Conservation (phyloP, 64 coral and sea anemone species). For the Dendrophyllia cribrosa region DNA sequence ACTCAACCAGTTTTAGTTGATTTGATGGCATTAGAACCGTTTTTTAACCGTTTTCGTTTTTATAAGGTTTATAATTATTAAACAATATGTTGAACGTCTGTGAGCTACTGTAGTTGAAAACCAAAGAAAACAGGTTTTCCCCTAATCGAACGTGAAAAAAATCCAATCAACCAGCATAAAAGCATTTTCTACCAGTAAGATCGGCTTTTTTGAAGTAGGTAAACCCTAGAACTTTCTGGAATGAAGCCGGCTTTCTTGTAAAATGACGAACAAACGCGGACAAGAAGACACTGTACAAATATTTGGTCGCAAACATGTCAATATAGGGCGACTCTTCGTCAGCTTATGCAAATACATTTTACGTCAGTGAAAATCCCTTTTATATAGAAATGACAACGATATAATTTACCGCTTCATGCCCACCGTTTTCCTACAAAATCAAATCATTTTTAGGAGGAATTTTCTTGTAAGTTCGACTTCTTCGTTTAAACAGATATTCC, state of each 20-base stretch:
- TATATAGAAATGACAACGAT: background rate
- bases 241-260: background rate
- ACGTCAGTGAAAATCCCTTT: background rate
- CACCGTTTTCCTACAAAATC: no score
- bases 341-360: conserved; percentile 8
- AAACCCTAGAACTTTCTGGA: background rate
- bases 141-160: no score
- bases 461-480: no score
- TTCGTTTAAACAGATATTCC: no score
- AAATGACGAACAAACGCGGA: background rate
- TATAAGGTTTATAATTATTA: no score
- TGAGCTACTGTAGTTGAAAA: no score
- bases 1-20: no score
- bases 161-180: background rate
- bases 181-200: background rate
- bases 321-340: background rate
- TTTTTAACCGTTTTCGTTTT: no score
- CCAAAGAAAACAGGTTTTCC: no score
- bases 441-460: no score
- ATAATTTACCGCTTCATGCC: background rate
- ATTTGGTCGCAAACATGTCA: background rate
- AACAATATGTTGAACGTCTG: no score
- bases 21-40: no score
- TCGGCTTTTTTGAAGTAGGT: background rate
- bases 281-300: background rate